Conservation (phyloP, 2,888 invertebrate species). For the Drosophila tripunctata region DNA sequence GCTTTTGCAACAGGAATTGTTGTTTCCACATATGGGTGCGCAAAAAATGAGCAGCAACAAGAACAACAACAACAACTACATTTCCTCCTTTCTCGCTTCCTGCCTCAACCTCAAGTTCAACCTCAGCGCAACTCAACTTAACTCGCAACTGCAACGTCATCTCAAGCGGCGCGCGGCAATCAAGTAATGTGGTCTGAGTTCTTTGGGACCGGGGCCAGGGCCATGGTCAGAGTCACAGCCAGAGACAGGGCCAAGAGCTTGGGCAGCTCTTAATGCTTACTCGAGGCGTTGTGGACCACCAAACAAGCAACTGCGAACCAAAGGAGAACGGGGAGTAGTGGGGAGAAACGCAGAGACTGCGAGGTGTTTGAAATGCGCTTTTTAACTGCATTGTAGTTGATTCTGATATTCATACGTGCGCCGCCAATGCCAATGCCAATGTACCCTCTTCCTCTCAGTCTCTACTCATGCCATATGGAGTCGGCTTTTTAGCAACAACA, state of each 20-base stretch:
- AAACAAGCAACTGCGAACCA: constrained; percentile 55
- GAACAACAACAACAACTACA: constrained; percentile 30
- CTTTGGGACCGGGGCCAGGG: constrained; percentile 21
- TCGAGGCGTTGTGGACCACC: constrained; percentile 71
- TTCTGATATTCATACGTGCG: constrained; percentile 71
- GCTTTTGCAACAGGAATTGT: constrained; percentile 62
- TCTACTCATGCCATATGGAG: background rate
- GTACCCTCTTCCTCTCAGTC: background rate
- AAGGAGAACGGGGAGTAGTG: background rate
- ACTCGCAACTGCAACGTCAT: constrained; percentile 74
- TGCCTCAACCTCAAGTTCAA: constrained; percentile 9
- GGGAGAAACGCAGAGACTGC: constrained; percentile 16
- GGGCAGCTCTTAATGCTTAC: constrained; percentile 65
- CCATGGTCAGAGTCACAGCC: constrained; percentile 7
- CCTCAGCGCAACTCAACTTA: background rate
- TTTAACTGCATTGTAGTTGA: constrained; percentile 78
- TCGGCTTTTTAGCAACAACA: background rate
- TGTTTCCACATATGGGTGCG: constrained; percentile 73
- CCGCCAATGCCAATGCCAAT: constrained; percentile 10
- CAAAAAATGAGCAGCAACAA: constrained; percentile 37
- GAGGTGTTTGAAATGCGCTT: constrained; percentile 75
- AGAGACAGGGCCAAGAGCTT: constrained; percentile 12
- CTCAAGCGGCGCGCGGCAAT: constrained; percentile 68
- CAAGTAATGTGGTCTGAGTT: constrained; percentile 61
- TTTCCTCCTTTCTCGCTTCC: constrained; percentile 73